Evolutionary conservation across 2,113 vertebrate genomes (phyloP).

Genomic region (Loxodonta africana): DNA sequence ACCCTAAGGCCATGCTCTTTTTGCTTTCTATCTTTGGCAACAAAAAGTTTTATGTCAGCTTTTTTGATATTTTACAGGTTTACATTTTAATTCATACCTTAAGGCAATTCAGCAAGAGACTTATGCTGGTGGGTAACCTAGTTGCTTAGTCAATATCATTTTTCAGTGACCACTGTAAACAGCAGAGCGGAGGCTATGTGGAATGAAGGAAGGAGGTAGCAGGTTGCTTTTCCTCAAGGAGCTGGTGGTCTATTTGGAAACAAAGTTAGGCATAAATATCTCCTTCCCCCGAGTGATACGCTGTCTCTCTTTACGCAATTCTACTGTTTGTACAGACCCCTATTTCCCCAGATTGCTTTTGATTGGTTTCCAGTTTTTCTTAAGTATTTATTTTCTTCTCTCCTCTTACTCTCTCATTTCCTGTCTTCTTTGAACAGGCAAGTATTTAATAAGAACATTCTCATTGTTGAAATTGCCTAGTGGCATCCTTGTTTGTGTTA

Average conservation of each 20-base stretch:
- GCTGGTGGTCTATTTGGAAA: background rate
- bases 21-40: slow-evolving; percentile 80
- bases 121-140: slow-evolving; percentile 68
- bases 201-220: background rate
- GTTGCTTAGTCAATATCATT: slow-evolving; percentile 68
- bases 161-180: slow-evolving; percentile 29
- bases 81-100: slow-evolving; percentile 84
- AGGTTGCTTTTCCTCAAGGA: background rate
- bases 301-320: background rate
- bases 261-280: background rate
- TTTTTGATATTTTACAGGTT: slow-evolving; percentile 84
- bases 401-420: accelerated
- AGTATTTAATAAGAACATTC: background rate
- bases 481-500: background rate
- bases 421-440: background rate
- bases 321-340: background rate
- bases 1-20: slow-evolving; percentile 80
- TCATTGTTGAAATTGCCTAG: background rate
- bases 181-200: background rate
- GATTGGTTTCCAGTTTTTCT: background rate
- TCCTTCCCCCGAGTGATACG: background rate
- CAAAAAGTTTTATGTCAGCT: slow-evolving; percentile 80
- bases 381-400: background rate
- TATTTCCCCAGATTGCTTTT: background rate
- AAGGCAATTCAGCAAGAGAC: slow-evolving; percentile 68